Conservation (phyloP, 2,888 invertebrate species). For the Exephanes ischioxanthus region DNA sequence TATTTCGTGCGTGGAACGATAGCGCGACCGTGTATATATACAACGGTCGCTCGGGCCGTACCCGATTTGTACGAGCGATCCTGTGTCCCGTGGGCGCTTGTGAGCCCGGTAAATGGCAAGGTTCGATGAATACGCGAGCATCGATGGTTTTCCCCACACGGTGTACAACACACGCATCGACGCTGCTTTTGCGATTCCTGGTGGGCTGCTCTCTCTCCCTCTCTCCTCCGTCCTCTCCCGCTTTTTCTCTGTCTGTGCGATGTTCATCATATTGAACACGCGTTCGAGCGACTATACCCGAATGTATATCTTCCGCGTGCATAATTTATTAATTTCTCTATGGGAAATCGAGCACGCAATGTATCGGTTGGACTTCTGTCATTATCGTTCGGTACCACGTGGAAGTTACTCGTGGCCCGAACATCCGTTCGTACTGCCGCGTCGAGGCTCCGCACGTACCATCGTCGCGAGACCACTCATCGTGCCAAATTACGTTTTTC, state of each 20-base stretch:
- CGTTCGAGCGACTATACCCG: conserved; percentile 37
- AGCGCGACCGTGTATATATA: conserved; percentile 33
- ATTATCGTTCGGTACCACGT: conserved; percentile 1
- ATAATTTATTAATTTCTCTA: conserved; percentile 61
- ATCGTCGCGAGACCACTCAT: neutral
- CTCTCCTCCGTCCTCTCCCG: neutral
- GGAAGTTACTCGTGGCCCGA: neutral
- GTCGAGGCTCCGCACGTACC: neutral
- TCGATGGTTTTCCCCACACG: conserved; percentile 50
- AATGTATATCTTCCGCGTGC: conserved; percentile 35
- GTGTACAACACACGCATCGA: conserved; percentile 54
- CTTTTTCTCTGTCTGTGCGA: conserved; percentile 6
- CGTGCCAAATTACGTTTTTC: neutral
- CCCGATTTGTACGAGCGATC: conserved; percentile 63
- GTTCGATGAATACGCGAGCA: conserved; percentile 64
- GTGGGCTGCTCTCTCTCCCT: conserved; percentile 1
- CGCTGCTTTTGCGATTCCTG: conserved; percentile 28
- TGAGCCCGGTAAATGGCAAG: conserved; percentile 56
- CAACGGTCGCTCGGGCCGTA: conserved; percentile 52
- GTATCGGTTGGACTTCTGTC: conserved; percentile 4
- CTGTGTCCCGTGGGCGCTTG: conserved; percentile 31
- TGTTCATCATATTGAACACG: conserved; percentile 50
- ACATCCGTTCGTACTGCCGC: neutral
- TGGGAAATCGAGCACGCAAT: conserved; percentile 13
- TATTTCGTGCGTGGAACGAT: conserved; percentile 66